Evolutionary conservation across 2,797 vertebrate species (phyloP), one percentile per base, ranked within the genome.

Genomic region (Salarias fasciatus): DNA sequence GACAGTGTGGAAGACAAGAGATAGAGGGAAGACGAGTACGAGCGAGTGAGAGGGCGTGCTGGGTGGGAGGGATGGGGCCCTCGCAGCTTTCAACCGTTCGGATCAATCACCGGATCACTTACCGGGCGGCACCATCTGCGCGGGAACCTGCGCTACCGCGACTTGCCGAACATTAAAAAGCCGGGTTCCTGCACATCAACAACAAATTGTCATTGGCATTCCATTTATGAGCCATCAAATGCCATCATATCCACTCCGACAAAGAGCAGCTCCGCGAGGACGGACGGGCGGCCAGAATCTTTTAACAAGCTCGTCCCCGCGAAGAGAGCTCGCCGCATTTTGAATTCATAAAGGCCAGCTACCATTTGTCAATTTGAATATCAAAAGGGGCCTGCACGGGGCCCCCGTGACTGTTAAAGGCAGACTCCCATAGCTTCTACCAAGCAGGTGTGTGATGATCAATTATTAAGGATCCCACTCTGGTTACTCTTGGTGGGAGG

Each of bases 361-460:
- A 92, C 93, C 93, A 93, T 96, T 95, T 95, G 94, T 94, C 92
- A 88, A 97, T 98, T 96, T 98, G 94, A 98, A 98, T 98, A 97
- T 98, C 96, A 98, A 98, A 98, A 95, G 93, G 91, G 90, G 87
- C 90, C 86, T 89, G 92, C 92, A 92, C 35, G 63, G 78, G 78
- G 73, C 92, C 92, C 92, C 94, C 94, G 80, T 92, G 90, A 94
- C 94, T 89, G 89, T 94, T 89, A 85, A 86, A 89, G 80, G 80
- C 83, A 94, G 93, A 95, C 93, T 89, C 94, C 94, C 95, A 93
- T 90, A 89, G 96, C 94, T 93, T 95, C 94, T 89, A 94, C 92
- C 91, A 93, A 95, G 95, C 96, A 98, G 97, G 96, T 98, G 96
- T 95, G 95, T 95, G 95, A 95, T 95, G 95, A 98, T 98, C 96